Evolutionary conservation across 2,797 vertebrate genomes (phyloP).

Genomic region (Myotis planiceps): DNA sequence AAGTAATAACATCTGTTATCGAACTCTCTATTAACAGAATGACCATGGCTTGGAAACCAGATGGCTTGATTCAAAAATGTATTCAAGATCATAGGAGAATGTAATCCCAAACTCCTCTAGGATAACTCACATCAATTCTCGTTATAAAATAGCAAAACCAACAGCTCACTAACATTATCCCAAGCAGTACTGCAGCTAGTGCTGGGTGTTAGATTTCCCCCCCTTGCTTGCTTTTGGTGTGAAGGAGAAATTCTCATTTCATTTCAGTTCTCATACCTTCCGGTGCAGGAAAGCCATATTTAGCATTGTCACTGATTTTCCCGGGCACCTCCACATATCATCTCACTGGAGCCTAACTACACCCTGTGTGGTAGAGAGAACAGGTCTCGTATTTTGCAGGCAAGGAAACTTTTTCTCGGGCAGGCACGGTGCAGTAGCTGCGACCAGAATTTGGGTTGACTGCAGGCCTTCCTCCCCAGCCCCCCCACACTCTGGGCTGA

Average conservation of each 20-base stretch:
- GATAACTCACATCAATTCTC: background rate
- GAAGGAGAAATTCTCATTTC: constrained; percentile 10
- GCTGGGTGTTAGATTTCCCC: background rate
- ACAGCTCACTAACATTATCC: background rate
- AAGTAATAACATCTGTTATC: background rate
- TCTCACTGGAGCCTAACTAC: background rate
- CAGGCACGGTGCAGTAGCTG: rapidly evolving
- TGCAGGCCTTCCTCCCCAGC: background rate
- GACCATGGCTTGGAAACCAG: background rate
- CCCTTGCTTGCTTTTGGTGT: background rate
- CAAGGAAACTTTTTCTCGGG: background rate
- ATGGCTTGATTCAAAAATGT: constrained; percentile 15
- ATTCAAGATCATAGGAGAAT: background rate
- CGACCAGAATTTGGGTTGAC: background rate
- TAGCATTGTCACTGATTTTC: background rate
- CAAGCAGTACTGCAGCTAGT: background rate
- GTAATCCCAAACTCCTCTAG: background rate
- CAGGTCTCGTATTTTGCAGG: background rate
- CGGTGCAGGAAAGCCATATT: background rate
- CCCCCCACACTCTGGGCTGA: background rate
- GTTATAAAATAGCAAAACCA: background rate
- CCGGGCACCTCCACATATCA: background rate
- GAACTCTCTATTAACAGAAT: constrained; percentile 20
- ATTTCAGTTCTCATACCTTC: background rate
- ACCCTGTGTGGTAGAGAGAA: background rate